These are phyloP conservation scores for Neoarius graeffei DNA, from an alignment of 2,113 vertebrate species.

Conservation along the genomic window DNA sequence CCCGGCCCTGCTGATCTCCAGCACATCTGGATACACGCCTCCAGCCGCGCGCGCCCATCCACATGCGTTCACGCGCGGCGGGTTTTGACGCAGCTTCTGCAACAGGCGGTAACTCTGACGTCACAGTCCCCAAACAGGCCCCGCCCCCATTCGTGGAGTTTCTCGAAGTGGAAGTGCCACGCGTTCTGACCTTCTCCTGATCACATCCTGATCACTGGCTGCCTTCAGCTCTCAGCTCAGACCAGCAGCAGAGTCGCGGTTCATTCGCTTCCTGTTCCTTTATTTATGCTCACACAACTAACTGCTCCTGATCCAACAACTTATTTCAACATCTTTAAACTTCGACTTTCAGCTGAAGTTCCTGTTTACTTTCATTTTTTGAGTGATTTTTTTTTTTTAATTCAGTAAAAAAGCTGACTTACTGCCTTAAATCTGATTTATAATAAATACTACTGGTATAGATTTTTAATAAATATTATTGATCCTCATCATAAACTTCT, in stretches of 20 bases:
- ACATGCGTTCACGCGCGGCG: background rate
- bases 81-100: slow-evolving; percentile 33
- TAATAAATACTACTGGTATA: background rate
- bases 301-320: too few relatives aligned
- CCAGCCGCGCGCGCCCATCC: background rate
- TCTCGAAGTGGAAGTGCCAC: slow-evolving; percentile 70
- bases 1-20: slow-evolving; percentile 47
- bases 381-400: too few relatives aligned
- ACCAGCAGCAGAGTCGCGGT: background rate
- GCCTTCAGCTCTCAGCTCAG: background rate
- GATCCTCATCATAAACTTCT: background rate
- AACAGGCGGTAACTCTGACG: slow-evolving; percentile 42
- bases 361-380: background rate
- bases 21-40: slow-evolving; percentile 33
- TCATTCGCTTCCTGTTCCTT: background rate
- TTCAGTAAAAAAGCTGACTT: background rate
- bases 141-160: slow-evolving; percentile 46
- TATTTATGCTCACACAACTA: background rate
- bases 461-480: background rate
- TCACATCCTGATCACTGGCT: background rate
- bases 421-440: background rate
- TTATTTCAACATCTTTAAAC: background rate
- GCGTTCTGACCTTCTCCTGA: slow-evolving; percentile 60
- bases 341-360: background rate
- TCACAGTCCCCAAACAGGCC: slow-evolving; percentile 52